These are phyloP conservation scores for Platycnemis pennipes DNA, from an alignment of 2,888 invertebrate genomes.

Conservation along the genomic window DNA sequence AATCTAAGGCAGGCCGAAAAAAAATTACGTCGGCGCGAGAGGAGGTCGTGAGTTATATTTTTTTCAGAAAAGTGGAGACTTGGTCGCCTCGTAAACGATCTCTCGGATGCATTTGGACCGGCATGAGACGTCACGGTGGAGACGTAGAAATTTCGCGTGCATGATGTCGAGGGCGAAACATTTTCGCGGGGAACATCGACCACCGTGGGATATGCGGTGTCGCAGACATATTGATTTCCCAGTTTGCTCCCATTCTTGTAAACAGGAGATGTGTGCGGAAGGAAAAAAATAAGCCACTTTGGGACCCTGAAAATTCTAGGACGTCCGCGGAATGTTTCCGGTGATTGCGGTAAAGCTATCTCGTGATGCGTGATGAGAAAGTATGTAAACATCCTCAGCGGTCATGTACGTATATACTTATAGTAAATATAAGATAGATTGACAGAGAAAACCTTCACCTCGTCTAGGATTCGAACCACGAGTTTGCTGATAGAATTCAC, in stretches of 20 bases:
- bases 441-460: no score
- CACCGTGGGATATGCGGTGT: not conserved
- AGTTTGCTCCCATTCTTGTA: not conserved
- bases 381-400: no score
- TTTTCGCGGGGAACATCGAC: not conserved
- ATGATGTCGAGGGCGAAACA: not conserved
- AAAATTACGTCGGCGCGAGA: not conserved
- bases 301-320: not conserved
- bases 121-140: not conserved
- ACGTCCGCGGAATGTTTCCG: not conserved
- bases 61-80: slow-evolving; percentile 4
- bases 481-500: no score
- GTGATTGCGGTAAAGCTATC: no score
- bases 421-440: no score
- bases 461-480: no score
- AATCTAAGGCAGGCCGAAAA: not conserved
- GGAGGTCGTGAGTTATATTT: not conserved
- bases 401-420: no score
- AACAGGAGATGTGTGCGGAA: not conserved
- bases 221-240: not conserved
- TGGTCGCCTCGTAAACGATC: not conserved
- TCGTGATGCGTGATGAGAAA: no score
- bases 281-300: not conserved
- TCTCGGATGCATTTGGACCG: slow-evolving; percentile 9
- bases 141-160: not conserved